Evolutionary conservation across 1,140 invertebrate species (phyloP).

Genomic region (Venustaconcha ellipsiformis): DNA sequence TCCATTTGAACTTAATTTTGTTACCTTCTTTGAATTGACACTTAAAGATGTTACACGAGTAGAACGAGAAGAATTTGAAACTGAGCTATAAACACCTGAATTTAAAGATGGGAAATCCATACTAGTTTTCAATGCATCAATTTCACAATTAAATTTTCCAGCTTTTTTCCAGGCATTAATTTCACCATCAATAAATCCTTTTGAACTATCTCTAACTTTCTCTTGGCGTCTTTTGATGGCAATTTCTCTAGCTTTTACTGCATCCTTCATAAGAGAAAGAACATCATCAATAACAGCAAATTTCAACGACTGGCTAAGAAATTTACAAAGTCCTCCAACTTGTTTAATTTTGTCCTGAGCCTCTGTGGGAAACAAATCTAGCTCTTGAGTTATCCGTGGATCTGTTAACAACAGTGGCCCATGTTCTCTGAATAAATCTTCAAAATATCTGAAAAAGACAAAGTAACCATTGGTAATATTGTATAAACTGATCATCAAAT

Average conservation of each 20-base stretch:
- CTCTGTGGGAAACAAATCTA: conserved; percentile 49
- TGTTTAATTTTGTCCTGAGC: conserved; percentile 44
- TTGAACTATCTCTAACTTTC: neutral
- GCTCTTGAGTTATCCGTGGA: conserved; percentile 27
- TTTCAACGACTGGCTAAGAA: conserved; percentile 45
- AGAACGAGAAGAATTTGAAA: conserved; percentile 2
- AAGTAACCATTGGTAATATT: neutral
- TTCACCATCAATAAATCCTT: neutral
- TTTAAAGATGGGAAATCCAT: neutral
- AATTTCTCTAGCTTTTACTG: conserved; percentile 40
- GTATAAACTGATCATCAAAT: too few species aligned
- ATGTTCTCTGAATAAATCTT: conserved; percentile 44
- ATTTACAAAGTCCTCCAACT: conserved; percentile 42
- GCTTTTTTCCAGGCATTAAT: conserved; percentile 29
- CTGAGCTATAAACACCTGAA: neutral
- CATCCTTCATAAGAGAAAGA: conserved; percentile 47
- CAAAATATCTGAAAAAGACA: conserved; percentile 47
- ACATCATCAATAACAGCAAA: conserved; percentile 53
- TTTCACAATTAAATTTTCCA: conserved; percentile 22
- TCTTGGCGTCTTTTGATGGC: conserved; percentile 24
- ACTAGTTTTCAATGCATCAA: conserved; percentile 28
- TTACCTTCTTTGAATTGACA: neutral
- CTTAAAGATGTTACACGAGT: neutral
- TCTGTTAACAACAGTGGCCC: conserved; percentile 47
- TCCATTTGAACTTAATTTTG: too few species aligned